Evolutionary conservation across 2,113 vertebrate genomes (phyloP).

Genomic region (Zapornia atra): DNA sequence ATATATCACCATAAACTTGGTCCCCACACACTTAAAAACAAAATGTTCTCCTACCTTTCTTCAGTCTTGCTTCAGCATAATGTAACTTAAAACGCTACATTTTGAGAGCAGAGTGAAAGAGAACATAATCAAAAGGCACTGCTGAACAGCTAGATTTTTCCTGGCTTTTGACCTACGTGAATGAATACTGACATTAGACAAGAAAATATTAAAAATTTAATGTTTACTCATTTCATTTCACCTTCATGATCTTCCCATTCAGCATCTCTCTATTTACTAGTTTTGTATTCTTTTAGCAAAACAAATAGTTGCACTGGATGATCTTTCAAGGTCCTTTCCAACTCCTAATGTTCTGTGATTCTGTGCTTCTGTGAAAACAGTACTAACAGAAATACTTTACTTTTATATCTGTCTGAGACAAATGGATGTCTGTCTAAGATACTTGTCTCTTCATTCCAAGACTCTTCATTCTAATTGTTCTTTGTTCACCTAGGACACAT

Average conservation of each 20-base stretch:
- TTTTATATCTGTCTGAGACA: not conserved
- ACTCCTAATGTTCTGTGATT: too few relatives aligned
- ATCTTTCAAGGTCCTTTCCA: too few relatives aligned
- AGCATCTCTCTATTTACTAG: not conserved
- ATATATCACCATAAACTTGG: not conserved
- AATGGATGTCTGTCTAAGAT: not conserved
- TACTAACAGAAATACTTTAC: not conserved
- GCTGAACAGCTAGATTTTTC: not conserved
- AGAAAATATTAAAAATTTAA: not conserved
- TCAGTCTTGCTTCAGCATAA: not conserved
- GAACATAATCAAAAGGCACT: not conserved
- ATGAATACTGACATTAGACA: not conserved
- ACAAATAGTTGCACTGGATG: too few relatives aligned
- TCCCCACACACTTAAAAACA: not conserved
- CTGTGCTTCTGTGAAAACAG: not conserved
- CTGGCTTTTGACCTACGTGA: not conserved
- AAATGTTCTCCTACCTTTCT: not conserved
- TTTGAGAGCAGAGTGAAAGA: not conserved
- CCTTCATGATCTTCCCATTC: not conserved
- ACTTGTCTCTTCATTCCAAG: not conserved
- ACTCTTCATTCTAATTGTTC: not conserved
- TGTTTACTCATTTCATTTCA: not conserved
- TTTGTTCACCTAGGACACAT: not conserved
- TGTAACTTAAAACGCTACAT: not conserved
- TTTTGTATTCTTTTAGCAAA: not conserved